Conservation (phyloP, 2,797 vertebrate genomes). For the Myotis vivesi region DNA sequence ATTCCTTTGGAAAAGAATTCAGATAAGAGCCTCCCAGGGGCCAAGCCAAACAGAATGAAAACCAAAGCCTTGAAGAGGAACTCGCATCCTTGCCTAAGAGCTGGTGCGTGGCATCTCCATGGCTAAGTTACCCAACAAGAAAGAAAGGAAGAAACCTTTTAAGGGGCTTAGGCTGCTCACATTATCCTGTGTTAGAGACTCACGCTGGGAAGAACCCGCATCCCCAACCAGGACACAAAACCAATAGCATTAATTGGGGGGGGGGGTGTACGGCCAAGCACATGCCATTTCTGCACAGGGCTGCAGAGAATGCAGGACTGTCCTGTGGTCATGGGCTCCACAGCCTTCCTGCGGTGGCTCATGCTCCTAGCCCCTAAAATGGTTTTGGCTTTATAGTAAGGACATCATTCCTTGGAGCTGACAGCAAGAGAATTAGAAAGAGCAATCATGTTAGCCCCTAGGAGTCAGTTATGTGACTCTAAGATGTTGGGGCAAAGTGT, state of each 20-base stretch:
- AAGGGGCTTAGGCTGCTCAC: background rate
- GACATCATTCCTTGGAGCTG: background rate
- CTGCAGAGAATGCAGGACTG: background rate
- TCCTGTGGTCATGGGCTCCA: background rate
- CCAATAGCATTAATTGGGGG: background rate
- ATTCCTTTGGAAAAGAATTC: conserved; percentile 58
- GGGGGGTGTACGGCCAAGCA: background rate
- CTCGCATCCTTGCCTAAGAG: background rate
- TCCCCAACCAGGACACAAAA: background rate
- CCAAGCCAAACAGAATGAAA: conserved; percentile 23
- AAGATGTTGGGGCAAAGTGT: background rate
- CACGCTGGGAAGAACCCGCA: background rate
- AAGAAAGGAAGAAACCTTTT: background rate
- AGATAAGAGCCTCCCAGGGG: background rate
- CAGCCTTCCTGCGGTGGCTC: background rate
- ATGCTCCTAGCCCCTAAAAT: background rate
- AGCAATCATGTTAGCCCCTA: background rate
- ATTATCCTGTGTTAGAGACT: background rate
- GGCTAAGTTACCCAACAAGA: background rate
- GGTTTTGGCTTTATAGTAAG: background rate
- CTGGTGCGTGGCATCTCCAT: background rate
- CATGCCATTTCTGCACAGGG: background rate
- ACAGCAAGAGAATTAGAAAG: background rate
- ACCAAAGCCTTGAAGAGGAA: background rate
- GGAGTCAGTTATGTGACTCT: background rate